These are phyloP conservation scores for Noctua comes DNA, from an alignment of 2,888 invertebrate genomes.

Conservation along the genomic window DNA sequence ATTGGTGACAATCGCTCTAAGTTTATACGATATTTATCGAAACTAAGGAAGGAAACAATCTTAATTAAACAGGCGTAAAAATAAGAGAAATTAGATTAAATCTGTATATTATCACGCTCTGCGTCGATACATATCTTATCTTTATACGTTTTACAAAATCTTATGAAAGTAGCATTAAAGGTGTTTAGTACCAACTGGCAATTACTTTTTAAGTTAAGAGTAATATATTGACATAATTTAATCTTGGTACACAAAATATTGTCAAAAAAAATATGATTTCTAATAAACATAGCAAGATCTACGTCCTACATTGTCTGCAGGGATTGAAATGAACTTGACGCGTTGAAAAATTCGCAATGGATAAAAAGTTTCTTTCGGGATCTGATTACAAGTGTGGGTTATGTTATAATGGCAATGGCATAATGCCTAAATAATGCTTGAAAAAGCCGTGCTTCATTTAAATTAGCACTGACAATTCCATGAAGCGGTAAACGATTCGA, in stretches of 20 bases:
- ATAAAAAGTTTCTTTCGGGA: neutral
- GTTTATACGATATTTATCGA: neutral
- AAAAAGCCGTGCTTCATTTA: neutral
- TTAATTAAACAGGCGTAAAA: constrained; percentile 12
- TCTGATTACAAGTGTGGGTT: neutral
- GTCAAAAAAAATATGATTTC: constrained; percentile 1
- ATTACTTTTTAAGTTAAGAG: neutral
- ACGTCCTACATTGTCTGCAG: constrained; percentile 15
- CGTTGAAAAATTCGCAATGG: neutral
- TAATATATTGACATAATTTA: constrained; percentile 21
- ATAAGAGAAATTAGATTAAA: constrained; percentile 2
- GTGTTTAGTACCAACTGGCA: neutral
- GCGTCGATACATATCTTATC: neutral
- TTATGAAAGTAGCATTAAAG: neutral
- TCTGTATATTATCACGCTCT: constrained; percentile 27
- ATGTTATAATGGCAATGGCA: no score
- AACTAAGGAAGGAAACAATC: constrained; percentile 15
- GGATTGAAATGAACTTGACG: constrained; percentile 29
- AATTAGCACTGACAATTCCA: neutral
- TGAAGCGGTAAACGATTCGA: neutral
- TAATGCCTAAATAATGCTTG: neutral
- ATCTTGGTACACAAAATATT: constrained; percentile 22
- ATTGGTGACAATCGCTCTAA: neutral
- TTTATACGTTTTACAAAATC: constrained; percentile 6
- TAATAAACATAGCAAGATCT: constrained; percentile 7